Conservation (phyloP, 1,140 invertebrate genomes). For the Heliconius hermathena region DNA sequence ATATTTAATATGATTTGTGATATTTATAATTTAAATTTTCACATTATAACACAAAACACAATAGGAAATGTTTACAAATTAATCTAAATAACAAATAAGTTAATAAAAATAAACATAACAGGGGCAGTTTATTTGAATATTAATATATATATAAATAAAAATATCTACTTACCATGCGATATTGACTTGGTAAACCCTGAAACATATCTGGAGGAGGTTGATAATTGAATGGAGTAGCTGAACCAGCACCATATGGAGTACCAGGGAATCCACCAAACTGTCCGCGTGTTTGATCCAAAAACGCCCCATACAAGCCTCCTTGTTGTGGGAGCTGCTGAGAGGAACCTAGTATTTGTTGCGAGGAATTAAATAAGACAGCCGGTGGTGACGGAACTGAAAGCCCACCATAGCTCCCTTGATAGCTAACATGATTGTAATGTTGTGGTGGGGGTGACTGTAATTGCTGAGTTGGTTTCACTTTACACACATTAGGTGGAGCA, state of each 20-base stretch:
- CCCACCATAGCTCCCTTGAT: conserved; percentile 84
- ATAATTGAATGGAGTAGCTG: conserved; percentile 80
- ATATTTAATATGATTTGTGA: no score
- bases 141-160: not conserved
- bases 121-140: not conserved
- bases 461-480: conserved; percentile 80
- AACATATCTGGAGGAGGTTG: conserved; percentile 90
- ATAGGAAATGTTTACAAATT: no score
- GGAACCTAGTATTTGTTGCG: conserved; percentile 86
- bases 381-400: conserved; percentile 92
- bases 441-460: conserved; percentile 84
- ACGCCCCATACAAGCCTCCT: conserved; percentile 85
- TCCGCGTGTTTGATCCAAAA: conserved; percentile 76
- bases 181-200: conserved; percentile 89
- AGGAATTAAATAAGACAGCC: conserved; percentile 89
- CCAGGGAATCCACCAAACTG: conserved; percentile 79
- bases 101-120: no score
- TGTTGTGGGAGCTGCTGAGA: conserved; percentile 88
- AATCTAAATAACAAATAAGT: no score
- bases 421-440: conserved; percentile 79
- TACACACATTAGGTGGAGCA: conserved; percentile 78
- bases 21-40: no score
- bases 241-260: conserved; percentile 77
- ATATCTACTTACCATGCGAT: conserved; percentile 84
- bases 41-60: no score